These are phyloP conservation scores for Pipistrellus kuhlii DNA, from an alignment of 2,797 vertebrate species.

Conservation along the genomic window DNA sequence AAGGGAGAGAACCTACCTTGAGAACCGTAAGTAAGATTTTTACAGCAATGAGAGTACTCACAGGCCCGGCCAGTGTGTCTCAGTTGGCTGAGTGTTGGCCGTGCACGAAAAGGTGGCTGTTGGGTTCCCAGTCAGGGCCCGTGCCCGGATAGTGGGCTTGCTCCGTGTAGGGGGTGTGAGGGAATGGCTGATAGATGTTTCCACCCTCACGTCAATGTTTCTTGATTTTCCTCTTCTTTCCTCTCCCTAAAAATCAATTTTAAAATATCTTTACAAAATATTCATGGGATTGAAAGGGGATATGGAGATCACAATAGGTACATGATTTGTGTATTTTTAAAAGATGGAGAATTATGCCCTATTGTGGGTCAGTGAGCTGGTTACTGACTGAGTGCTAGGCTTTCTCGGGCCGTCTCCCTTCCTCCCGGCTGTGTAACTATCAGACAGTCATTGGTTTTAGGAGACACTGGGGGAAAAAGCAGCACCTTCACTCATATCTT, in stretches of 20 bases:
- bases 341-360: background rate
- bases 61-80: too few species aligned
- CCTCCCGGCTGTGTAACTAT: background rate
- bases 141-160: too few species aligned
- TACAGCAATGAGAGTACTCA: background rate
- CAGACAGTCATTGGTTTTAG: too few species aligned
- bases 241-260: too few species aligned
- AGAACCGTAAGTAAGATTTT: background rate
- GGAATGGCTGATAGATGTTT: too few species aligned
- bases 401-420: conserved; percentile 3
- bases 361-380: background rate
- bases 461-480: conserved; percentile 5
- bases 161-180: too few species aligned
- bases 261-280: background rate
- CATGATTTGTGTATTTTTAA: conserved; percentile 8
- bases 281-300: background rate
- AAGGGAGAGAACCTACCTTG: background rate
- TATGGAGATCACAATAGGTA: background rate
- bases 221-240: too few species aligned
- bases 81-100: too few species aligned
- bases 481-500: background rate
- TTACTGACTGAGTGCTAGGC: background rate
- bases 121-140: too few species aligned
- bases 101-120: too few species aligned
- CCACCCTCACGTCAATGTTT: too few species aligned